Base-by-base conservation (phyloP, 2,888 invertebrate species). In the Fragum fragum region DNA sequence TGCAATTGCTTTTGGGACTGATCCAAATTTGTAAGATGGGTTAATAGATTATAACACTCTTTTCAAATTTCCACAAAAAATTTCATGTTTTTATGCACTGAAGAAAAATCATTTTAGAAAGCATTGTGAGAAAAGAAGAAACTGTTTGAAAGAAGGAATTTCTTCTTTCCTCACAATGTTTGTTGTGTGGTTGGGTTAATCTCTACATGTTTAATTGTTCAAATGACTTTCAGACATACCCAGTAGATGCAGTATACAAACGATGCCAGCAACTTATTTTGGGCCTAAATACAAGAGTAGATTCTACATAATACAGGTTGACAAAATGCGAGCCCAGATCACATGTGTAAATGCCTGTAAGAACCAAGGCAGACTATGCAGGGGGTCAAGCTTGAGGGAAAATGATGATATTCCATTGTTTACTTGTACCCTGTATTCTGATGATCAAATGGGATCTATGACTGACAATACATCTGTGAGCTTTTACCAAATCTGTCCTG, bases 401-500 rank as follows among this genome's bases (percentile, higher is more conserved):
- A 57, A 16, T 23, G 28, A 23, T 1, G 57, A 57, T 28, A 28
- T 28, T 21, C 57, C 26, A 3, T 57, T 57, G 16, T 57, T 26
- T 28, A 57, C 57, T 6, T 57, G 57, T 28, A 26, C 23, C 57
- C 9, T 57, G 26, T 28, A 57, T 26, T 26, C 23, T 57, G 28
- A 28, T 57, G 28, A 28, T 14, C 57, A 57, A 28, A 23, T 57
- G 11, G 28, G 18, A 26, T 14, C 23, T 9, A 57, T 18, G 18
- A 28, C 26, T 28, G 57, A 57, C 28, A 28, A 57, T 28, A 9
- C 26, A 14, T 57, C 57, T 26, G 11, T 57, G 26, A 28, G 26
- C 28, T 57, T 57, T 23, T 57, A 57, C 28, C 57, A 57, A 57
- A 26, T 57, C 18, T 57, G 57, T 28, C 57, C 57, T 26, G 57